Base-by-base conservation (phyloP, 2,113 vertebrate genomes). In the Geococcyx californianus region DNA sequence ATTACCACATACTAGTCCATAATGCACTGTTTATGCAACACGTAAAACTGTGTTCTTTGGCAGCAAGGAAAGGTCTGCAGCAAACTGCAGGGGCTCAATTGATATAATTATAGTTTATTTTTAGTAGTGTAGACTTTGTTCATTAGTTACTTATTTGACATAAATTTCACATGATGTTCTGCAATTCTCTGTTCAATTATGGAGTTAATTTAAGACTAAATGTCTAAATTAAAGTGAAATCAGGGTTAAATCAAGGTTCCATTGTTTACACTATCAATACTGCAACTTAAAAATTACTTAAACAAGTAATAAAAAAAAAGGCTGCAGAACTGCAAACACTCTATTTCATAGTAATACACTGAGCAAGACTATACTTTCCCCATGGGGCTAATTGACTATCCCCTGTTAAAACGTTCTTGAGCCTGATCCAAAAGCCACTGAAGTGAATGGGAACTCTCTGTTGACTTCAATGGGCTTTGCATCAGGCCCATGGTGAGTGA, bases 71-170 rank as follows among this genome's bases (percentile, higher is more conserved):
- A 94, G 94, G 95, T 95, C 97, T 94, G 94, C 90, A 96, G 92
- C 90, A 93, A 97, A 95, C 95, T 96, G 93, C 94, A 97, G 92
- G 95, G 95, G 94, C 93, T 94, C 93, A 96, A 97, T 97, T 97
- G 96, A 97, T 96, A 90, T 94, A 97, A 97, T 97, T 97, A 96
- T 87, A 92, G 92, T 87, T 96, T 96, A 97, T 95, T 97, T 97
- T 97, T 97, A 97, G 95, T 96, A 89, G 92, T 74, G 87, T 95
- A 93, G 84, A 96, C 96, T 97, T 97, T 95, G 95, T 94, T 96
- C 94, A 95, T 97, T 97, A 95, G 93, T 95, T 97, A 96, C 89
- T 95, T 97, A 95, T 95, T 91, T 94, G 92, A 97, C 92, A 95
- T 74, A 95, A 96, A 97, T 94, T 94, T 94, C 94, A 95, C 47